Percentiles rank a stretch among this genome's conserved stretches.
These are phyloP conservation scores for Balanococcus diminutus DNA, from an alignment of 2,888 invertebrate genomes.

Conservation along the genomic window DNA sequence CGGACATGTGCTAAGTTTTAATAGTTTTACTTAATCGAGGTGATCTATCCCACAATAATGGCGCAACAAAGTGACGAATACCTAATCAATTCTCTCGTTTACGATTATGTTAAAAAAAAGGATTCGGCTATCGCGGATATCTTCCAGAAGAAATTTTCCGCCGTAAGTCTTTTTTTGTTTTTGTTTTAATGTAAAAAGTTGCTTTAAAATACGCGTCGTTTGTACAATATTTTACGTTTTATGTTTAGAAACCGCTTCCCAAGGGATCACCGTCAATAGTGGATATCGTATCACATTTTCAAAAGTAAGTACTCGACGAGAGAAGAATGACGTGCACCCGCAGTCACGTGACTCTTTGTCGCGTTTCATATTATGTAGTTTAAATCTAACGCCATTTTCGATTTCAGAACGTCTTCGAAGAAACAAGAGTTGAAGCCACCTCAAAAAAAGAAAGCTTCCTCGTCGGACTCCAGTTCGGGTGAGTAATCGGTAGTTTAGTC, in stretches of 20 bases:
- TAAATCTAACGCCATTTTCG: background rate
- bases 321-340: no score
- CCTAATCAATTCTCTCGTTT: constrained; percentile 64
- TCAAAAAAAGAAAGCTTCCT: constrained; percentile 60
- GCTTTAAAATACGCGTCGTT: background rate
- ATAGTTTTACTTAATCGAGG: background rate
- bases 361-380: no score
- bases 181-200: background rate
- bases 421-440: constrained; percentile 55
- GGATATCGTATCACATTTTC: constrained; percentile 68
- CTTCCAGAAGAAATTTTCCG: constrained; percentile 74
- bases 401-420: constrained; percentile 56
- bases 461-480: constrained; percentile 61
- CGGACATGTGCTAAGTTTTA: background rate
- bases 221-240: background rate
- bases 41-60: background rate
- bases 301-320: constrained; percentile 62
- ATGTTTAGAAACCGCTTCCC: constrained; percentile 58
- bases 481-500: background rate
- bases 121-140: constrained; percentile 69
- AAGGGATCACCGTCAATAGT: constrained; percentile 62
- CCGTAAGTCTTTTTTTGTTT: constrained; percentile 67
- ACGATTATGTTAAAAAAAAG: constrained; percentile 70
- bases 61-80: constrained; percentile 22
- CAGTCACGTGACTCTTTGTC: no score